Percentiles rank a stretch among this genome's conserved stretches.
These are phyloP conservation scores for Drosophila sechellia DNA, from an alignment of 1,140 invertebrate species.

Conservation along the genomic window DNA sequence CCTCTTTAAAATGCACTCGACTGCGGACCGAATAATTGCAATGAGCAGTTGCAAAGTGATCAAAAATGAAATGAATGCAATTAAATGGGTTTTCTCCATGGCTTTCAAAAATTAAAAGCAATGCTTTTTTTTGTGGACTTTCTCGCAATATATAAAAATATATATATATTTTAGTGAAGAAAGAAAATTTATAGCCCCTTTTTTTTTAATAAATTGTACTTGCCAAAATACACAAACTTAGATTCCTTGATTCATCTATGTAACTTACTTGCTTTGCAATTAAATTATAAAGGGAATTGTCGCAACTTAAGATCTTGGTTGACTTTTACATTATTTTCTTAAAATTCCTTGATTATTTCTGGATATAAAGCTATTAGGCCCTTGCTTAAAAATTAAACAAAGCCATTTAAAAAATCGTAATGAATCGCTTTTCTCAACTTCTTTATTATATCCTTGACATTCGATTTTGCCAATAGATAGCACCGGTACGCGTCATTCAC, in stretches of 20 bases:
- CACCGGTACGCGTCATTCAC: conserved; percentile 14
- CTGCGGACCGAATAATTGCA: conserved; percentile 35
- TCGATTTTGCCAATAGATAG: background rate
- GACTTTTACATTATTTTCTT: too few relatives aligned
- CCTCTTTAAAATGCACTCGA: conserved; percentile 66
- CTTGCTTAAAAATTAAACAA: too few relatives aligned
- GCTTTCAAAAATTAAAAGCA: conserved; percentile 2
- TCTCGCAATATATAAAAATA: background rate
- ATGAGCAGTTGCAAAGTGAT: conserved; percentile 43
- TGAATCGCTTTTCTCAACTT: background rate
- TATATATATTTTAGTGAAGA: too few relatives aligned
- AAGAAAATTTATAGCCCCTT: too few relatives aligned
- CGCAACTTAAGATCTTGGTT: too few relatives aligned
- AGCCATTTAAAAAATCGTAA: too few relatives aligned
- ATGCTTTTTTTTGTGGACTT: background rate
- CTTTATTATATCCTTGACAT: background rate
- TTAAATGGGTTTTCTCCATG: conserved; percentile 27
- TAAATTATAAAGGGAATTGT: too few relatives aligned
- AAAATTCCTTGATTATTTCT: too few relatives aligned
- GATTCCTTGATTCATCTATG: too few relatives aligned
- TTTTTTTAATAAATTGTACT: background rate
- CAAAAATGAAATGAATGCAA: conserved; percentile 28
- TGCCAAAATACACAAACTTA: too few relatives aligned
- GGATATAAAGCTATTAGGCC: too few relatives aligned
- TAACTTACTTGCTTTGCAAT: too few relatives aligned